phyloP scores from a whole-genome alignment of 2,113 vertebrate species.

The Dicaeum eximium region DNA sequence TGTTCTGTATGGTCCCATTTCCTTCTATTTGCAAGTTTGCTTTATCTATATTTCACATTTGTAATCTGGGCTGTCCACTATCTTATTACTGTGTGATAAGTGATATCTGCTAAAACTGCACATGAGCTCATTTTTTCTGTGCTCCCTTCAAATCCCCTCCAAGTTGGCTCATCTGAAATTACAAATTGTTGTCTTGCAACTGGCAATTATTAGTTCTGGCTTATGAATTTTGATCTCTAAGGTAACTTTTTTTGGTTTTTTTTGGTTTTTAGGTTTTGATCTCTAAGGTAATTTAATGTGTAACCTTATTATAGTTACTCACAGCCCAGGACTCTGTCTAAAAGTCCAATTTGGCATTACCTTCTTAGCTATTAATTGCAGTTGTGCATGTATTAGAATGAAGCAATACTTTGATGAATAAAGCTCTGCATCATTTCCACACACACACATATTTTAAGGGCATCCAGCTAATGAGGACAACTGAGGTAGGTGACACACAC shows the following conservation, averaged over 20 bases:
- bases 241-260: too few species aligned
- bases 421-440: not conserved
- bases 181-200: slow-evolving; percentile 43
- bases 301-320: slow-evolving; percentile 63
- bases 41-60: slow-evolving; percentile 10
- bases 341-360: slow-evolving; percentile 64
- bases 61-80: not conserved
- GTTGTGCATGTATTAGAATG: not conserved
- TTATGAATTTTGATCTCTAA: slow-evolving; percentile 69
- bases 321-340: slow-evolving; percentile 48
- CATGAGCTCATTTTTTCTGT: slow-evolving; percentile 36
- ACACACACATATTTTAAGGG: not conserved
- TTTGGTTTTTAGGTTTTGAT: too few species aligned
- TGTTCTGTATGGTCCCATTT: not conserved
- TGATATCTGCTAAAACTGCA: slow-evolving; percentile 18
- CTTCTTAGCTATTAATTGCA: slow-evolving; percentile 66
- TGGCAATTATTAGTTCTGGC: slow-evolving; percentile 61
- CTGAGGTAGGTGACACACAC: not conserved
- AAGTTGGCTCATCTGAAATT: slow-evolving; percentile 49
- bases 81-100: slow-evolving; percentile 8
- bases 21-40: not conserved
- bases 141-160: slow-evolving; percentile 27
- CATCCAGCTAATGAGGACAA: not conserved
- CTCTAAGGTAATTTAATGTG: slow-evolving; percentile 66
- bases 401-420: slow-evolving; percentile 22